These are phyloP conservation scores for Matsumurasca onukii DNA, from an alignment of 1,140 invertebrate genomes.

Conservation along the genomic window DNA sequence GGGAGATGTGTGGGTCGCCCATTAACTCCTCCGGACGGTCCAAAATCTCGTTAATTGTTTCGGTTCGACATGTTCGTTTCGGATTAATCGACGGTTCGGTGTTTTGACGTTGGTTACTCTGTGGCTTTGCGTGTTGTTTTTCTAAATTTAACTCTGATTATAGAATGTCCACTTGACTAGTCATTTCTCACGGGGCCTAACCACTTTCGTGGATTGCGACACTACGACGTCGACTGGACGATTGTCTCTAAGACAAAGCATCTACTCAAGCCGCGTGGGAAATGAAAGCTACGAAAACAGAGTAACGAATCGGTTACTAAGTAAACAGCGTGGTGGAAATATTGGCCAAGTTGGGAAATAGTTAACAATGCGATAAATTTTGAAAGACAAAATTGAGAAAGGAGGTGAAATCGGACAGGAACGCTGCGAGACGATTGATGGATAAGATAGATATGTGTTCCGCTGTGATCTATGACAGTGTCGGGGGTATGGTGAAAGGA, in stretches of 20 bases:
- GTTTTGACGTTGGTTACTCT: too few relatives aligned
- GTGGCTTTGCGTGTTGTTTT: too few relatives aligned
- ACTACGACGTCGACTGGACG: neutral
- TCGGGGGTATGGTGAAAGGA: neutral
- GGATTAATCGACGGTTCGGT: too few relatives aligned
- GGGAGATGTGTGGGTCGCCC: too few relatives aligned
- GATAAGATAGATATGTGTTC: constrained; percentile 18
- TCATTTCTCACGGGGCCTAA: too few relatives aligned
- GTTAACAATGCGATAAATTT: constrained; percentile 15
- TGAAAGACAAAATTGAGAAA: constrained; percentile 23
- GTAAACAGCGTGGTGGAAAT: constrained; percentile 11
- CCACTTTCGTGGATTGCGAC: too few relatives aligned
- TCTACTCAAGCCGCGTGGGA: neutral
- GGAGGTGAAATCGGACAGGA: constrained; percentile 8
- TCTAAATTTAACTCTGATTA: too few relatives aligned
- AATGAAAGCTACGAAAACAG: neutral
- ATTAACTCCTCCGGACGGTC: too few relatives aligned
- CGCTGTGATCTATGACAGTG: neutral
- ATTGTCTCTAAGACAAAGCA: constrained; percentile 2
- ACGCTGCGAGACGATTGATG: constrained; percentile 5
- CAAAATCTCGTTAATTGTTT: too few relatives aligned
- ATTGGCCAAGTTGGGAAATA: constrained; percentile 4
- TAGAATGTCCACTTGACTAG: too few relatives aligned
- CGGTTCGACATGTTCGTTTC: too few relatives aligned
- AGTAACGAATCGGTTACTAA: neutral